Evolutionary conservation across 2,888 invertebrate species (phyloP).

Genomic region (Fragum whitleyi): DNA sequence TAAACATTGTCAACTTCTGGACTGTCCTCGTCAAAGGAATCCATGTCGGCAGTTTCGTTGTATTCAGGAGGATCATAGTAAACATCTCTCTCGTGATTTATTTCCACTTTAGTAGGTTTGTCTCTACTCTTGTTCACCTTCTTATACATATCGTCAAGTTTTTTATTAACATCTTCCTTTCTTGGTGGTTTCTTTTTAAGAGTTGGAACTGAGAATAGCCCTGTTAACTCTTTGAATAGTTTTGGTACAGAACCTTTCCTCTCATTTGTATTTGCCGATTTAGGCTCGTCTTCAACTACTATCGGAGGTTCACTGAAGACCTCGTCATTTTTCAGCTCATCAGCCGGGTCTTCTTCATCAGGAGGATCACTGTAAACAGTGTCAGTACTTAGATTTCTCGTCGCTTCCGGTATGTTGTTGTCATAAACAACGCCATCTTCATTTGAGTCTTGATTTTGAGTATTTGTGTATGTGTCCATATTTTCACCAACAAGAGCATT

Average conservation of each 20-base stretch:
- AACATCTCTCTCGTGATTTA: slow-evolving; percentile 6
- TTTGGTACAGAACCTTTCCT: background rate
- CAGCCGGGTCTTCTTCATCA: slow-evolving; percentile 2
- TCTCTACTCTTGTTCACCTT: slow-evolving; percentile 7
- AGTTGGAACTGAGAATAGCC: background rate
- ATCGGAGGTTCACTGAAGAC: background rate
- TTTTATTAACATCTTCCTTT: background rate
- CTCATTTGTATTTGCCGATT: background rate
- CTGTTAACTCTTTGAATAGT: background rate
- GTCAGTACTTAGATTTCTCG: background rate
- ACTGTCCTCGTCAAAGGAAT: background rate
- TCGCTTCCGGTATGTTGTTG: background rate
- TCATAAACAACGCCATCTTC: background rate
- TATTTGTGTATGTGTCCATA: background rate
- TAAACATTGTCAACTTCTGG: slow-evolving; percentile 21
- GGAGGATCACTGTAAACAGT: slow-evolving; percentile 27
- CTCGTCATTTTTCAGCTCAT: slow-evolving; percentile 3
- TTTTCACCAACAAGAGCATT: background rate
- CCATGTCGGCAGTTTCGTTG: background rate
- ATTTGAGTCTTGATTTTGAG: background rate
- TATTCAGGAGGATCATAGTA: slow-evolving; percentile 21
- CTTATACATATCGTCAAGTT: slow-evolving; percentile 5
- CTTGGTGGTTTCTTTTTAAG: background rate
- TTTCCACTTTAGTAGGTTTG: slow-evolving; percentile 13
- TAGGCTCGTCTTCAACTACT: background rate